Conservation (phyloP, 2,888 invertebrate species). For the Parapristionchus giblindavisi region DNA sequence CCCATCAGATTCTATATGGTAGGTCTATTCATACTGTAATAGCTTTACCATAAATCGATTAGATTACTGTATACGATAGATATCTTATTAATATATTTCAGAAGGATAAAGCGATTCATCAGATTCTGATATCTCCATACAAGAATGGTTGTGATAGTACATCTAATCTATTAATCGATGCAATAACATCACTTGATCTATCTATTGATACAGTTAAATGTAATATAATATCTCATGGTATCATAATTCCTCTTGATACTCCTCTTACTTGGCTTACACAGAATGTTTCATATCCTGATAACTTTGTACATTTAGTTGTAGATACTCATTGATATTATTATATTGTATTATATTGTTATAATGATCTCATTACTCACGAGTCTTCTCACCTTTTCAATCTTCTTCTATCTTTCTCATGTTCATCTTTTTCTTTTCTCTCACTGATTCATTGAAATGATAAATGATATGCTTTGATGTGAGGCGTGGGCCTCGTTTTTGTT, state of each 20-base stretch:
- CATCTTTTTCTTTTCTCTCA: not conserved
- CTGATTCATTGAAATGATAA: constrained; percentile 13
- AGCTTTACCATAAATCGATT: too few species aligned
- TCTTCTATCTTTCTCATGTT: too few species aligned
- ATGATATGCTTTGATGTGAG: constrained; percentile 19
- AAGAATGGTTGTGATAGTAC: constrained; percentile 39
- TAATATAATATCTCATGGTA: constrained; percentile 83
- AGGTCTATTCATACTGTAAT: not conserved
- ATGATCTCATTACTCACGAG: too few species aligned
- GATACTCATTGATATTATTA: constrained; percentile 26
- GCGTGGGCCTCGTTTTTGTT: constrained; percentile 18
- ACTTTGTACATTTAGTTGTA: constrained; percentile 82
- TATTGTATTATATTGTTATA: too few species aligned
- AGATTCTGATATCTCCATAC: constrained; percentile 42
- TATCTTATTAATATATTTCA: constrained; percentile 39
- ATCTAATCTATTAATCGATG: constrained; percentile 39
- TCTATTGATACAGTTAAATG: constrained; percentile 31
- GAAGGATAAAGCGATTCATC: constrained; percentile 72
- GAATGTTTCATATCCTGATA: constrained; percentile 96
- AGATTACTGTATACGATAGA: too few species aligned
- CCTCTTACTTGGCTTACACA: constrained; percentile 96
- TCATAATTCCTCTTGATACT: constrained; percentile 85
- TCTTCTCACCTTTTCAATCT: too few species aligned
- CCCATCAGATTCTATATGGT: constrained; percentile 31
- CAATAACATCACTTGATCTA: constrained; percentile 26